These are phyloP conservation scores for Tortrix viridana DNA, from an alignment of 2,888 invertebrate genomes.

Conservation along the genomic window DNA sequence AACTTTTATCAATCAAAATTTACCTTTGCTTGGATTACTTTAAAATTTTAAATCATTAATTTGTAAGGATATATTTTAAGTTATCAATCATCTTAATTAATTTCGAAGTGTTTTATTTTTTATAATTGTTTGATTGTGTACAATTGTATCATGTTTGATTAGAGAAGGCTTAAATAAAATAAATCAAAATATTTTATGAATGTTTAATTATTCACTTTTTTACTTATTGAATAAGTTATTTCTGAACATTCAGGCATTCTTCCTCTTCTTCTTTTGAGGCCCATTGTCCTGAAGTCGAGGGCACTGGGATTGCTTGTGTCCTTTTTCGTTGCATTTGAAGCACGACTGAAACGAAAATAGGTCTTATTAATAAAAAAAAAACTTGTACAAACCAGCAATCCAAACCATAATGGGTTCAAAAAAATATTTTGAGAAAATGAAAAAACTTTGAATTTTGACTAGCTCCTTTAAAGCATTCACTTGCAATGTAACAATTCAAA, in stretches of 20 bases:
- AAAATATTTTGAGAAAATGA: too few species aligned
- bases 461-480: too few species aligned
- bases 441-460: too few species aligned
- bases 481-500: too few species aligned
- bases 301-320: slow-evolving; percentile 83
- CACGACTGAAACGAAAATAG: slow-evolving; percentile 75
- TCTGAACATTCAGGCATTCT: slow-evolving; percentile 50
- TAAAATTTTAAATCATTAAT: slow-evolving; percentile 10
- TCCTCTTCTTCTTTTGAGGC: slow-evolving; percentile 60
- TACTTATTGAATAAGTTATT: too few species aligned
- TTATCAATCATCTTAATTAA: slow-evolving; percentile 5
- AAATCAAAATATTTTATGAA: slow-evolving; percentile 45
- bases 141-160: slow-evolving; percentile 53
- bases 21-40: slow-evolving; percentile 13
- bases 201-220: slow-evolving; percentile 57
- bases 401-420: too few species aligned
- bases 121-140: slow-evolving; percentile 46
- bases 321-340: slow-evolving; percentile 82
- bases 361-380: not conserved
- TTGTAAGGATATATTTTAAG: slow-evolving; percentile 8
- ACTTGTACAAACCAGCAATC: not conserved
- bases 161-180: slow-evolving; percentile 44
- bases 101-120: slow-evolving; percentile 30
- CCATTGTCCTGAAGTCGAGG: slow-evolving; percentile 61
- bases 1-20: slow-evolving; percentile 6